Evolutionary conservation across 2,113 vertebrate genomes (phyloP), one percentile per base, ranked within the genome.

Genomic region (Puffinus mauretanicus): DNA sequence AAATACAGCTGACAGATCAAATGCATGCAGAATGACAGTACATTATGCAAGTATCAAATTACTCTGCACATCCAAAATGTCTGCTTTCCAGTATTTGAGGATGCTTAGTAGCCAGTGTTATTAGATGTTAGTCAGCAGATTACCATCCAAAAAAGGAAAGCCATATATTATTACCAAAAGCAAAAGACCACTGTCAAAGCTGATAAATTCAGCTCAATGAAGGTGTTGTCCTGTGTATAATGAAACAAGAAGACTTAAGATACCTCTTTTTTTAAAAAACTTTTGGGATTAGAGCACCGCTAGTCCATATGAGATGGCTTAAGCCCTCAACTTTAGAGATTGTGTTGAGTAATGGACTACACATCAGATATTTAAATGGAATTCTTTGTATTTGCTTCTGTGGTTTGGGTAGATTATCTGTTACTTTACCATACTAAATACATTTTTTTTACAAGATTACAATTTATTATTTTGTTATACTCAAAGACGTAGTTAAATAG

Each of bases 1-100:
- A 26, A 40, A 29, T 13, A 8, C 9, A n/a, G 24, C 0, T 60
- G 34, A 29, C 18, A 52, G 11, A 44, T 15, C 24, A 76, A 61
- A 69, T 0, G 2, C 0, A 1, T 9, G 36, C 34, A 69, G 62
- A 38, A 54, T 46, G 54, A 34, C 16, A 26, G 42, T 13, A 22
- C 25, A 2, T 40, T 38, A 42, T 16, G 15, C 8, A 7, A 13
- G 6, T 54, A 69, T 11, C 38, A 16, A 58, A 58, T 51, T 42
- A 26, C n/a, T 42, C 36, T 32, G 42, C 32, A 24, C 25, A 54
- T n/a, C 13, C 54, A 26, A 54, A 60, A 88, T 29, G 6, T 21
- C 24, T 3, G 1, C 44, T 65, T 78, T 55, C 15, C 2, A 1
- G 32, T 29, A 58, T 60, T 60, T 36, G 9, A 82, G 10, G 21